phyloP scores from a whole-genome alignment of 2,888 invertebrate species.

The Octonoba sinensis region DNA sequence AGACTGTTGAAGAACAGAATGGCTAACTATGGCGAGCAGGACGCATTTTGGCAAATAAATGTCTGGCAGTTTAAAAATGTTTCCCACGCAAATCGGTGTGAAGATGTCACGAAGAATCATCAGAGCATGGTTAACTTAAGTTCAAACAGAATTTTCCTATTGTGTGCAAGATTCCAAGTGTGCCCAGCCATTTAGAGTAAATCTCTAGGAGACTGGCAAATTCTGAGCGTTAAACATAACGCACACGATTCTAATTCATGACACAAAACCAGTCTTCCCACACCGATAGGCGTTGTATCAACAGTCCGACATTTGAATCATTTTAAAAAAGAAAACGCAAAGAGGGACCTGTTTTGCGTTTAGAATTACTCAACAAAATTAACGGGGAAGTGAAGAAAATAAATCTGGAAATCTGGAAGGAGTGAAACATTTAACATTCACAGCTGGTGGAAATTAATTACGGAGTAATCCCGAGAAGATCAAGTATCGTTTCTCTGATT shows the following conservation, averaged over 20 bases:
- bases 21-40: no score
- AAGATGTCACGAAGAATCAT: no score
- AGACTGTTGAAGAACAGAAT: no score
- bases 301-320: constrained; percentile 10
- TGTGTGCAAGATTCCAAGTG: no score
- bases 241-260: constrained; percentile 27
- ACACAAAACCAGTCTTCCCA: constrained; percentile 42
- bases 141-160: no score
- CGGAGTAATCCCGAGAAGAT: neutral
- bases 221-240: neutral
- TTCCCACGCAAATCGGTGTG: no score
- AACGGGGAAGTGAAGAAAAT: neutral
- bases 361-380: constrained; percentile 7
- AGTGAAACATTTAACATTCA: no score
- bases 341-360: constrained; percentile 3
- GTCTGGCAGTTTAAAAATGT: neutral
- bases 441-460: no score
- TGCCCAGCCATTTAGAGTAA: no score
- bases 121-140: no score
- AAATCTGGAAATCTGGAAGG: no score
- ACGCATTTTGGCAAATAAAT: neutral
- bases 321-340: neutral
- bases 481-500: neutral
- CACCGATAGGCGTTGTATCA: constrained; percentile 38
- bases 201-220: no score